Evolutionary conservation across 2,797 vertebrate genomes (phyloP), one percentile per base, ranked within the genome.

Genomic region (Malurus leucopterus): DNA sequence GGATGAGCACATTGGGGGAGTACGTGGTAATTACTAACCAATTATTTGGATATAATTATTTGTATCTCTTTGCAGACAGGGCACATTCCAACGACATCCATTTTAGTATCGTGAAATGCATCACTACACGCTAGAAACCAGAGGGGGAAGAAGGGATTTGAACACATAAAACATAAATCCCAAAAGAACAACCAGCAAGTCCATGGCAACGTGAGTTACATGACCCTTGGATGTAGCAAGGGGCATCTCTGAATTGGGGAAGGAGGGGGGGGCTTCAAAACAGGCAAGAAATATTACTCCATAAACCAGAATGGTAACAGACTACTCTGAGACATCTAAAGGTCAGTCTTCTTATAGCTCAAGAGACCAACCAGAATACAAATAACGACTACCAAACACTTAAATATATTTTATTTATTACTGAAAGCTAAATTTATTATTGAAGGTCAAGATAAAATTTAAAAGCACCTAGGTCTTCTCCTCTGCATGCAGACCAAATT

Each of bases 361-460:
- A 68, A 69, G 40, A 86, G 41, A 34, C 21, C 36, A 79, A 58
- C n/a, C 9, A 59, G 26, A 89, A 79, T 40, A 88, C 36, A 78
- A 90, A 75, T 40, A 62, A 69, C 20, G 30, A 65, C 70, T 58
- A 81, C 21, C 40, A 50, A 71, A 49, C 32, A 61, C 50, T 80
- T 80, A 23, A 88, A 55, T 64, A 8, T 34, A 55, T 78, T 84
- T 86, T 70, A 34, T 73, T 82, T 71, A 73, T 72, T 77, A 79
- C 16, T 41, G 64, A 84, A 93, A 91, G 64, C 47, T 68, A 59
- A 41, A 70, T 74, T 77, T 81, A 73, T 64, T 86, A 65, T 40
- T 58, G 51, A 90, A 86, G 47, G 67, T 81, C 63, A 91, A 81
- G 40, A 72, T 47, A 53, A 91, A 91, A 55, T 47, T 69, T 64